These are phyloP conservation scores for Hyposoter didymator DNA, from an alignment of 2,888 invertebrate species.

Conservation along the genomic window DNA sequence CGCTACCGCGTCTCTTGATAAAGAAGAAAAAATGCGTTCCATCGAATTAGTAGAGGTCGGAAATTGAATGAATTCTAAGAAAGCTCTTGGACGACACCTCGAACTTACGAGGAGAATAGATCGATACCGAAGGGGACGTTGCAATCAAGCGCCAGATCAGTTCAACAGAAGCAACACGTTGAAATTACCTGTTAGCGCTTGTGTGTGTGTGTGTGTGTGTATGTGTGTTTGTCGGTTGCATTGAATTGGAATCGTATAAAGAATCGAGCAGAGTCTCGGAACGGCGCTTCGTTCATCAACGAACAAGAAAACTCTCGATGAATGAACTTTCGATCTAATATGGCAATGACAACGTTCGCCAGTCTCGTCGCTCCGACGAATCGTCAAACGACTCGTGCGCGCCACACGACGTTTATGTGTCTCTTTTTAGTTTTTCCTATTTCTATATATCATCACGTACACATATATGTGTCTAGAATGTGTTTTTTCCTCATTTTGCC, in stretches of 20 bases:
- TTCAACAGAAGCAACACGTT: constrained; percentile 2
- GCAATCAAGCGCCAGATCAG: constrained; percentile 6
- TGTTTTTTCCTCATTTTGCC: constrained; percentile 42
- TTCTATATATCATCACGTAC: constrained; percentile 47
- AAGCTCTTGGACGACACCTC: background rate
- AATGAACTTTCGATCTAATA: constrained; percentile 75
- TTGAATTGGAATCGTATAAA: background rate
- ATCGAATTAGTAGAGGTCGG: background rate
- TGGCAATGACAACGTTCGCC: constrained; percentile 46
- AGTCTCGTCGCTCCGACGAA: constrained; percentile 47
- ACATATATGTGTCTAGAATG: constrained; percentile 24
- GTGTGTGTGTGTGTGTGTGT: constrained; percentile 9
- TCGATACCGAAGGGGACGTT: background rate
- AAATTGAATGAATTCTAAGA: background rate
- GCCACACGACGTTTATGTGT: constrained; percentile 32
- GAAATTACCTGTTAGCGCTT: background rate
- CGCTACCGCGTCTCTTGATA: no score
- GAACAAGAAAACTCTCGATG: constrained; percentile 77
- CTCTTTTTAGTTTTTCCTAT: constrained; percentile 41
- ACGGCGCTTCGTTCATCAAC: constrained; percentile 55
- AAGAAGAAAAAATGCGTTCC: background rate
- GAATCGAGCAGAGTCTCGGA: constrained; percentile 29
- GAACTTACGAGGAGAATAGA: background rate
- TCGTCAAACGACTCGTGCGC: constrained; percentile 54
- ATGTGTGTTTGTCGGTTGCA: constrained; percentile 13